Percentiles rank a stretch among this genome's conserved stretches.
These are phyloP conservation scores for Plusia festucae DNA, from an alignment of 2,888 invertebrate genomes.

Conservation along the genomic window DNA sequence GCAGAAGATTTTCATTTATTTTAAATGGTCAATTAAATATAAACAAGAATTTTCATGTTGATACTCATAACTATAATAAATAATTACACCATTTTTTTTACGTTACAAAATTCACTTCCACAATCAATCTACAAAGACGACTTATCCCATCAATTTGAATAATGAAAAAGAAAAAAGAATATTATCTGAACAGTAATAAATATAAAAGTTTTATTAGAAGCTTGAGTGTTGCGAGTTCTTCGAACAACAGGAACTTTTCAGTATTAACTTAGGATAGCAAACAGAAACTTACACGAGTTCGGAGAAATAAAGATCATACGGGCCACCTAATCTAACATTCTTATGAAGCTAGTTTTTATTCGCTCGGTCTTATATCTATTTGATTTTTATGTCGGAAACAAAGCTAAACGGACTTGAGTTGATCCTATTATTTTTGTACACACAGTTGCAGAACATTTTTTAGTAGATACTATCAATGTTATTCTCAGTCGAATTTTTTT, in stretches of 20 bases:
- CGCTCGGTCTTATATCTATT: background rate
- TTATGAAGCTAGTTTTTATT: constrained; percentile 20
- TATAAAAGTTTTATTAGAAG: constrained; percentile 54
- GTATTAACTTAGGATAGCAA: constrained; percentile 59
- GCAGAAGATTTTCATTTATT: too few species aligned
- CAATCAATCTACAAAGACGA: background rate
- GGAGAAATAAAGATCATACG: constrained; percentile 51
- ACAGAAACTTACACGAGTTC: constrained; percentile 53
- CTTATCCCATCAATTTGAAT: background rate
- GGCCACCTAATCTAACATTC: constrained; percentile 34
- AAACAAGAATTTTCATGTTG: too few species aligned
- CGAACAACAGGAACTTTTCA: constrained; percentile 53
- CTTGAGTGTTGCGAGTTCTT: constrained; percentile 46
- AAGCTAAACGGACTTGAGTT: background rate
- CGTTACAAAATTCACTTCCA: background rate
- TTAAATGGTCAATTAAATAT: too few species aligned
- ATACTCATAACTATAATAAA: too few species aligned
- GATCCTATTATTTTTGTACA: too few species aligned
- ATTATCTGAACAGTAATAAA: constrained; percentile 46
- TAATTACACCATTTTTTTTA: too few species aligned
- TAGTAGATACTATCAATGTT: too few species aligned
- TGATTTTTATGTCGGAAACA: background rate
- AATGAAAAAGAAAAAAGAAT: constrained; percentile 22
- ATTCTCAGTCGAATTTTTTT: too few species aligned
- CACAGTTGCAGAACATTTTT: background rate